phyloP scores from a whole-genome alignment of 2,888 invertebrate species.

The Drosophila paramelanica region DNA sequence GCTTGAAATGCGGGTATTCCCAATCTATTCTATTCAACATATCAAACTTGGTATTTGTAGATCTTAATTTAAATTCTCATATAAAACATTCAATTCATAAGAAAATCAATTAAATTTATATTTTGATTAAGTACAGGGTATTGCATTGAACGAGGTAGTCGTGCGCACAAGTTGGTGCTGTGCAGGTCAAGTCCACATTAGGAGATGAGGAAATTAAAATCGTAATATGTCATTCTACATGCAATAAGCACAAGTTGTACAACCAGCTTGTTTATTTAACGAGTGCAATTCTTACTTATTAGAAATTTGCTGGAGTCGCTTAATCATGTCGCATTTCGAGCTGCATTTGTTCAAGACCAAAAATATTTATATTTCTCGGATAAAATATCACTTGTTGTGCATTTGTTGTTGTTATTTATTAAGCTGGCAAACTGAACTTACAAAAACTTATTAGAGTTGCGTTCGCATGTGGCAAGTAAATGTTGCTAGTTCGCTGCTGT shows the following conservation, averaged over 20 bases:
- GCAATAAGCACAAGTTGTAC: not conserved
- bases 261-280: too few species aligned
- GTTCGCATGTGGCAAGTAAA: not conserved
- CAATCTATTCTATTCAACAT: too few species aligned
- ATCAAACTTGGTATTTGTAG: too few species aligned
- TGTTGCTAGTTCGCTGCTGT: not conserved
- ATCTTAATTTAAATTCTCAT: too few species aligned
- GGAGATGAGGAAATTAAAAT: not conserved
- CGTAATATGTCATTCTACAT: not conserved
- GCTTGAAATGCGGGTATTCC: too few species aligned
- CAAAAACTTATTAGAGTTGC: not conserved
- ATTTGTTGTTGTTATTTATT: not conserved
- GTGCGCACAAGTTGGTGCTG: slow-evolving; percentile 35
- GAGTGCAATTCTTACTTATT: too few species aligned
- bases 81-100: too few species aligned
- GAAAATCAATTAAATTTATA: too few species aligned
- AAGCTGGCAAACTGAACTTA: not conserved
- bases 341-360: not conserved
- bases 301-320: not conserved
- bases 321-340: not conserved
- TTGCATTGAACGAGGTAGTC: too few species aligned
- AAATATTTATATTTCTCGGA: slow-evolving; percentile 4
- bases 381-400: slow-evolving; percentile 7
- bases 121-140: too few species aligned
- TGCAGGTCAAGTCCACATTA: slow-evolving; percentile 46